These are phyloP conservation scores for Aphelocoma californica DNA, from an alignment of 2,797 vertebrate genomes.

Conservation along the genomic window DNA sequence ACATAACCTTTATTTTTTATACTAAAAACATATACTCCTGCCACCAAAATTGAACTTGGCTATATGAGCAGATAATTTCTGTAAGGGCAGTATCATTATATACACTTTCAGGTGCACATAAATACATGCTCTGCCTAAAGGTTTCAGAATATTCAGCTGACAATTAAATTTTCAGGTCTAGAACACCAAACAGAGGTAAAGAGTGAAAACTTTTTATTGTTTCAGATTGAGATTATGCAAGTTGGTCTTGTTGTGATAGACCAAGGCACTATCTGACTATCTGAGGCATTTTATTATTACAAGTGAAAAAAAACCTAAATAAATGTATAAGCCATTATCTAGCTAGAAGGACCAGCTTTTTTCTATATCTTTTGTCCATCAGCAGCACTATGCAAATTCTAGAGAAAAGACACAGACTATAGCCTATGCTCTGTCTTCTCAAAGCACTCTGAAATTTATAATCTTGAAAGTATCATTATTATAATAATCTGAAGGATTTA, in stretches of 20 bases:
- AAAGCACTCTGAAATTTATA: neutral
- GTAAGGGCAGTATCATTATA: neutral
- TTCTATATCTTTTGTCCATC: neutral
- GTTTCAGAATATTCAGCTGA: neutral
- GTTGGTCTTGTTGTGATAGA: neutral
- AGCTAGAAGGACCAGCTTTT: neutral
- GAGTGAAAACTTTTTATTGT: neutral
- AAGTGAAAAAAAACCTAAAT: neutral
- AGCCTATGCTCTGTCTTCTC: neutral
- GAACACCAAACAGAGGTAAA: neutral
- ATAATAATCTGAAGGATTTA: neutral
- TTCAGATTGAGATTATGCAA: neutral
- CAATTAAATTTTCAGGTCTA: neutral
- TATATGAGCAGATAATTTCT: neutral
- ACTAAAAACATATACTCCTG: neutral
- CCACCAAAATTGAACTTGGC: neutral
- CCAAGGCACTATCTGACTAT: neutral
- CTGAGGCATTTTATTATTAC: neutral
- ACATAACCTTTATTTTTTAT: neutral
- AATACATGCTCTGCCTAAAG: neutral
- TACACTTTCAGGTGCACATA: neutral
- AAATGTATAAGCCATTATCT: neutral
- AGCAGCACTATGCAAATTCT: neutral
- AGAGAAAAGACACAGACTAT: neutral
- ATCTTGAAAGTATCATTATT: neutral